These are phyloP conservation scores for Edolisoma coerulescens DNA, from an alignment of 2,113 vertebrate species.

Conservation along the genomic window DNA sequence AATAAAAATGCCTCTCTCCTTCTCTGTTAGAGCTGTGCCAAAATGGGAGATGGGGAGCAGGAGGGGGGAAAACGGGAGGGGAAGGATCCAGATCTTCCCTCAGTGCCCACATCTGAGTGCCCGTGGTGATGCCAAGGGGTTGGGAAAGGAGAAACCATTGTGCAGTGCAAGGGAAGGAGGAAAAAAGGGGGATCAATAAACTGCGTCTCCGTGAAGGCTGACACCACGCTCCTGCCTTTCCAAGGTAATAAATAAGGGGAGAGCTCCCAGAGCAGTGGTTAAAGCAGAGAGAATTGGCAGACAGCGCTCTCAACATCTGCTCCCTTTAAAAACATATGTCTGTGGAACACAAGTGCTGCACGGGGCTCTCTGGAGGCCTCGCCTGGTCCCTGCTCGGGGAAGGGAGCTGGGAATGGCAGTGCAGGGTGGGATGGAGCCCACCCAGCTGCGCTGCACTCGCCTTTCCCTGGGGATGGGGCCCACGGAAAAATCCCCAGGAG, in stretches of 20 bases:
- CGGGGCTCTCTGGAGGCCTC: not conserved
- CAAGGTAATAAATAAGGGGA: not conserved
- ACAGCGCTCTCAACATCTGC: not conserved
- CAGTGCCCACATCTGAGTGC: not conserved
- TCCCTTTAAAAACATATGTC: slow-evolving; percentile 19
- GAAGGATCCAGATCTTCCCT: not conserved
- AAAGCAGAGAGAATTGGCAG: slow-evolving; percentile 34
- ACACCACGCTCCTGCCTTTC: not conserved
- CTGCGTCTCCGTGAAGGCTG: not conserved
- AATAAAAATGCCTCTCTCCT: not conserved
- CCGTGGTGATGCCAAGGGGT: accelerated
- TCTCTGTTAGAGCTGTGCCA: not conserved
- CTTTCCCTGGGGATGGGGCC: not conserved
- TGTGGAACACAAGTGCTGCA: not conserved
- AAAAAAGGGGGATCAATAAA: not conserved
- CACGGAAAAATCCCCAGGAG: not conserved
- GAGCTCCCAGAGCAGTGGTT: slow-evolving; percentile 19
- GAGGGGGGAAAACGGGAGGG: not conserved
- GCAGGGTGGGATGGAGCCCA: not conserved
- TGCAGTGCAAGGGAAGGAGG: accelerated
- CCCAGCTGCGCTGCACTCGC: not conserved
- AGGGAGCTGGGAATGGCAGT: not conserved
- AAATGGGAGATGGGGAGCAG: not conserved
- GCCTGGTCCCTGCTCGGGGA: not conserved
- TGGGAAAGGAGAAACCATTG: not conserved